Base-by-base conservation (phyloP, 2,113 vertebrate genomes). In the Poicephalus gulielmi region DNA sequence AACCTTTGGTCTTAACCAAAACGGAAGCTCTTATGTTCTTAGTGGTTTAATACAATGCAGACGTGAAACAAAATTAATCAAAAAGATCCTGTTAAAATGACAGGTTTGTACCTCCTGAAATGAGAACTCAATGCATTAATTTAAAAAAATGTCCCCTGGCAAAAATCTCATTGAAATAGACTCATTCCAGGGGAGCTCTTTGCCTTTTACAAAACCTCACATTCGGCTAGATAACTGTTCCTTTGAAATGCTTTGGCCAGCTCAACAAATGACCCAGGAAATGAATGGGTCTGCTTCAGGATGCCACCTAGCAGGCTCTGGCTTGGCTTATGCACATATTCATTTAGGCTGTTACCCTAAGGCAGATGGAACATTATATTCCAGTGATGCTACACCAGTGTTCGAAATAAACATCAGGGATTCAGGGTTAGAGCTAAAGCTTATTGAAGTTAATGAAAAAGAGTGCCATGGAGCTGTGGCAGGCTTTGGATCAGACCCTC, bases 381-480 rank as follows among this genome's bases (percentile, higher is more conserved):
- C 69, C 49, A 66, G 47, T n/a, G 69, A 76, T 60, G 57, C 7
- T 69, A 37, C 25, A 76, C 7, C 46, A 31, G 39, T 57, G 73
- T 60, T 86, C 55, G 88, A 92, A 96, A 92, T 73, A 95, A 95
- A 89, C 69, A 84, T 33, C 0, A 0, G 19, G 52, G 76, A 92
- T 92, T 87, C 90, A 49, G 80, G 33, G 77, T 57, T 86, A 62
- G 52, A 89, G 62, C 35, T 81, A 81, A 53, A 90, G 66, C 77
- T 88, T 86, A 92, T 30, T 69, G 77, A 79, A 88, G 41, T 93
- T 94, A 91, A 95, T 92, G 88, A 86, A 92, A 90, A 93, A 78
- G 68, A 90, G 19, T 59, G 35, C 31, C 30, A 57, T 0, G 0
- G 46, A 92, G 47, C 60, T 73, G 80, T 78, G 60, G 55, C 24